A percentile compares a stretch with the other conserved stretches of the same genome.
Conservation (phyloP, 2,113 vertebrate species). For the Pachyramphus minor region DNA sequence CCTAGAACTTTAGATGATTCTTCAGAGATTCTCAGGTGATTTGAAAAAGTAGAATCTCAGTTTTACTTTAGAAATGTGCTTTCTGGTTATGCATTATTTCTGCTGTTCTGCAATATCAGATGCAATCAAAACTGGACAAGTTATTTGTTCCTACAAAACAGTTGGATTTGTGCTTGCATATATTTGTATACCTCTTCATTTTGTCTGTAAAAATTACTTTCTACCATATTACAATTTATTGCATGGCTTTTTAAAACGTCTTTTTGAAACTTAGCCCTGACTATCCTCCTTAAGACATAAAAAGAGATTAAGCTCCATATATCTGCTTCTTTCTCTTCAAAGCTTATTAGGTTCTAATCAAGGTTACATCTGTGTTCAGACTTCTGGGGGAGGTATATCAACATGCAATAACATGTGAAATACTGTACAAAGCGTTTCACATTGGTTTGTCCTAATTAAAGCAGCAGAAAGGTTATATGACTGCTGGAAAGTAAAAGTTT, state of each 20-base stretch:
- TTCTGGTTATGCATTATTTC: neutral
- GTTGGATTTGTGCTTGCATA: neutral
- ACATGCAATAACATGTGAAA: neutral
- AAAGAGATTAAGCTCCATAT: slow-evolving; percentile 43
- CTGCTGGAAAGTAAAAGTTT: neutral
- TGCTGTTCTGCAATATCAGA: neutral
- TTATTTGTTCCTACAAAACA: neutral
- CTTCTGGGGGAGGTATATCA: neutral
- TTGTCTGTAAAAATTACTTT: neutral
- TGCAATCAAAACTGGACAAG: neutral
- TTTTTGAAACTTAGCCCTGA: neutral
- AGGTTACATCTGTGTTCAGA: neutral
- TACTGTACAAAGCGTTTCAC: neutral
- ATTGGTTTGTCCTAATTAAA: neutral
- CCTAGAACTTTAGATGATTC: neutral
- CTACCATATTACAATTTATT: neutral
- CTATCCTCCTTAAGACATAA: slow-evolving; percentile 13
- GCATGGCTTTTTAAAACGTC: neutral
- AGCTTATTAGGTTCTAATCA: slow-evolving; percentile 46
- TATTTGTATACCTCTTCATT: neutral
- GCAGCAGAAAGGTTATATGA: neutral
- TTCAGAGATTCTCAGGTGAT: neutral
- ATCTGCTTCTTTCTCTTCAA: slow-evolving; percentile 21
- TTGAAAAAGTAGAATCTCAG: neutral
- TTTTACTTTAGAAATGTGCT: neutral